Base-by-base conservation (phyloP, 1,140 invertebrate genomes). In the Papilio glaucus region DNA sequence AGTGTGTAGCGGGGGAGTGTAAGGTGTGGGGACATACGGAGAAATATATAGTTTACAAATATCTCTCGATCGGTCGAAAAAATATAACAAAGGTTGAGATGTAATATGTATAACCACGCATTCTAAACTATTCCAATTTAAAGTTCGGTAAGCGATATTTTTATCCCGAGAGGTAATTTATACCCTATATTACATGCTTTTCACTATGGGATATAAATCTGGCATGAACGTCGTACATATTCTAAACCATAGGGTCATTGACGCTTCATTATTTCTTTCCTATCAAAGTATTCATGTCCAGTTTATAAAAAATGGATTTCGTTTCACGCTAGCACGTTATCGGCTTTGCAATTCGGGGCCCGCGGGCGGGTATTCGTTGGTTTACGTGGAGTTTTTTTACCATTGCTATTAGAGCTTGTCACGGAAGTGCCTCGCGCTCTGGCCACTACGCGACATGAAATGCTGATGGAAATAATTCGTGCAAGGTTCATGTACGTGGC, bases 321-420 rank as follows among this genome's bases (percentile, higher is more conserved):
- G 61, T 63, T 37, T 39, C 61, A 63, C 29, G 61, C 61, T 61
- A 61, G 37, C 37, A 18, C 33, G 61, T 63, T 63, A 63, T 63
- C 61, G 61, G 29, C 33, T 37, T 37, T n/a, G 57, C 57, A 29
- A 63, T 63, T 63, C 61, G 61, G 61, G 61, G 29, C 61, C 18
- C 33, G 33, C 29, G 61, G 61, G 13, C n/a, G 0, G 4, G 26
- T 62, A 33, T 29, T 62, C 38, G 12, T 63, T 39, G 1, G 13
- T 63, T 63, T 53, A 53, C 9, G 49, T 53, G n/a, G 29, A 38
- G 9, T 12, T 33, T 60, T 38, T 63, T 63, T 63, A 18, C 6
- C 61, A 63, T 15, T 9, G 7, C 61, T 63, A 63, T 63, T 63
- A 63, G 15, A 63, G 7, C 37, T 39, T 21, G 61, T 63, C 61